Base-by-base conservation (phyloP, 2,113 vertebrate species). In the Engystomops pustulosus region DNA sequence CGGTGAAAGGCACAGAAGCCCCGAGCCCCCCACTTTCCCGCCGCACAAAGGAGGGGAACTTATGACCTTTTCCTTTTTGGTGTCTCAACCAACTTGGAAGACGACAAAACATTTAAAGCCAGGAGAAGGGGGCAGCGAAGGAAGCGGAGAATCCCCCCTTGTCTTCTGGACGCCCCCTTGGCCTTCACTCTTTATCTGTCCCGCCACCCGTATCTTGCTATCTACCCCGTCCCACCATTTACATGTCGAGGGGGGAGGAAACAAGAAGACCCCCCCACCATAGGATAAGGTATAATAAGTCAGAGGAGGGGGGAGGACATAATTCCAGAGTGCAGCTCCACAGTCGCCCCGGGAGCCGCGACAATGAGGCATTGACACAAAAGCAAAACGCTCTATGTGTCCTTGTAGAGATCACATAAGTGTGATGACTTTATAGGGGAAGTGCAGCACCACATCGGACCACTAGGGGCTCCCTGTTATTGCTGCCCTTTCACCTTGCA, bases 301-400 rank as follows among this genome's bases (percentile, higher is more conserved):
- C 86, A 75, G 51, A 88, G 86, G 89, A 88, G 72, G 88, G n/a
- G n/a, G n/a, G n/a, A 86, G 87, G 60, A 34, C 27, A 86, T 85
- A 83, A 87, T 86, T 87, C 86, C 88, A 90, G 85, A 79, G 88
- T 83, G 86, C 86, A 72, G 47, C 89, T 86, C 81, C 88, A 76
- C 88, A 86, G 87, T 86, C 82, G 36, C 87, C 87, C 89, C 23
- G 0, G 91, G 88, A 90, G 85, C 88, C 3, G 51, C 1, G 80
- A 91, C 90, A 92, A 93, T 91, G 88, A 71, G 87, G 85, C 91
- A 89, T 87, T 89, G 88, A 92, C 85, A 89, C 88, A 41, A 41
- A 41, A 9, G 38, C 38, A 5, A 9, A 41, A n/a, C n/a, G 5
- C 38, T 41, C 38, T 41, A 41, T 41, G 38, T 41, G 38, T 41